Base-by-base conservation (phyloP, 2,113 vertebrate genomes). In the Calyptomena viridis region DNA sequence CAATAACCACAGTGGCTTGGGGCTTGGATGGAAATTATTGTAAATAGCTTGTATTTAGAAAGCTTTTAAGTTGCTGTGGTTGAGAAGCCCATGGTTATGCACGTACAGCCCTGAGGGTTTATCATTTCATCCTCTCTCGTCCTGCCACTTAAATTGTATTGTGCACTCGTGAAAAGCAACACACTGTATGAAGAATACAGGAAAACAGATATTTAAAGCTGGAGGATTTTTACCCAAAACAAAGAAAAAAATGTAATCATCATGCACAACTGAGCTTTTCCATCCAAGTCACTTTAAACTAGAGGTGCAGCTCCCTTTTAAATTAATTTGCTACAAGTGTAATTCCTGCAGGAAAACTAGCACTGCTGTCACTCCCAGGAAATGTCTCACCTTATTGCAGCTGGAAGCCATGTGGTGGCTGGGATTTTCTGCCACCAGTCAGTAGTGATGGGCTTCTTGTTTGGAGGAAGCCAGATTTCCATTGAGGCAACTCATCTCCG, bases 61-160 rank as follows among this genome's bases (percentile, higher is more conserved):
- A 96, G 90, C 94, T 94, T 94, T 94, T 92, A 93, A 95, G 71
- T 83, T 92, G 66, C 77, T 72, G 83, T 84, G 64, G 39, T 90
- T 93, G 92, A 94, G 90, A 93, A 87, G 90, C 79, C 81, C 31
- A 10, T 59, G 85, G 85, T 71, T 86, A 94, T 90, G 86, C 64
- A 86, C 46, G 35, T 60, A 85, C 53, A 76, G 76, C 86, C 94
- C 69, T 46, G 66, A 93, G 80, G 90, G 80, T 68, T 90, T 94
- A 75, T 89, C 90, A 73, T 89, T 90, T 89, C 84, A 92, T 74
- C 59, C 37, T 64, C 72, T 92, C 93, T 92, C 84, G 73, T 84
- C 87, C 83, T 92, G 59, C 79, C 52, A 84, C 82, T 89, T 52
- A 76, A 87, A 79, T 84, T 79, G 42, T 31, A 53, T 87, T 83